Percentiles rank a stretch among this genome's conserved stretches.
phyloP scores from a whole-genome alignment of 2,888 invertebrate species.

The Sipha maydis region DNA sequence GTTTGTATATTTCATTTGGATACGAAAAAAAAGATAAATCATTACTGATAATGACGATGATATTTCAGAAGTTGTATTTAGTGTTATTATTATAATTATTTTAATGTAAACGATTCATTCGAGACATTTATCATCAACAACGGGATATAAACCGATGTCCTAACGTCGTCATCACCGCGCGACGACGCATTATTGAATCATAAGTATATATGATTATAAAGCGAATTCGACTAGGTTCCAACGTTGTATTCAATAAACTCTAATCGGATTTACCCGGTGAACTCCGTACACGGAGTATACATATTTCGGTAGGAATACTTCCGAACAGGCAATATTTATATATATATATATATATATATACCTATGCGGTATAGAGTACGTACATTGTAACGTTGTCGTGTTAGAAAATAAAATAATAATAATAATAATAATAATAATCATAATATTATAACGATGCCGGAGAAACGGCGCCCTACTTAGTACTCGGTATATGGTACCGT shows the following conservation, averaged over 20 bases:
- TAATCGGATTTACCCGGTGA: not conserved
- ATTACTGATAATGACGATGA: conserved; percentile 26
- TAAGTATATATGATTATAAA: not conserved
- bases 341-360: not conserved
- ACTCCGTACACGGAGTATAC: not conserved
- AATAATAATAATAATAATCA: not conserved
- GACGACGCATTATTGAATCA: not conserved
- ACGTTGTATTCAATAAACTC: not conserved
- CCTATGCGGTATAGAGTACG: no score
- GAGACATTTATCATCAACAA: conserved; percentile 15
- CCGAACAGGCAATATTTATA: not conserved
- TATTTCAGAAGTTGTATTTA: conserved; percentile 29
- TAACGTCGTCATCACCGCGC: not conserved
- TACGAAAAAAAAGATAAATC: conserved; percentile 21
- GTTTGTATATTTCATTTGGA: not conserved
- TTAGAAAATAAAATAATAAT: not conserved
- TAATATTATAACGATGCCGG: not conserved
- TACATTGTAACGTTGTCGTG: not conserved
- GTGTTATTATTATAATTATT: not conserved
- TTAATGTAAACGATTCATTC: conserved; percentile 11
- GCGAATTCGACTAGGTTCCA: not conserved
- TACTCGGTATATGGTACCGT: no score
- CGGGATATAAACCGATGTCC: not conserved
- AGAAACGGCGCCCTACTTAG: not conserved
- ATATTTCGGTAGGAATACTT: no score